Base-by-base conservation (phyloP, 37 sponge, comb jelly and placozoan genomes). In the Haliclona indistincta region DNA sequence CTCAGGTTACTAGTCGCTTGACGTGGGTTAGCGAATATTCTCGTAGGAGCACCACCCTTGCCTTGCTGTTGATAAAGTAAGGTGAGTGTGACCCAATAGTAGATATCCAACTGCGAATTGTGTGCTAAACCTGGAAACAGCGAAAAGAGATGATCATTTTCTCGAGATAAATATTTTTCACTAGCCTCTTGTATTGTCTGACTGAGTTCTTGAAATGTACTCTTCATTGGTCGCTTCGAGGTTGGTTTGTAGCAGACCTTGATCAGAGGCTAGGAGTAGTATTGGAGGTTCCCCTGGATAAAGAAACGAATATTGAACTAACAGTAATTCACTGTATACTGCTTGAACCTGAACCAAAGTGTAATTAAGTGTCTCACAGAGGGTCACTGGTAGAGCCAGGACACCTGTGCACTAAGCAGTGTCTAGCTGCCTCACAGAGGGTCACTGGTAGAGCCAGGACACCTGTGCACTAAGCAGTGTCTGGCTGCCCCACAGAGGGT, bases 111-210 rank as follows among this genome's bases (percentile, higher is more conserved):
- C 26, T 67, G 39, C 23, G 56, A 11, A 29, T 83, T 75, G 67
- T 68, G 56, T 19, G 75, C 76, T 7, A 74, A 47, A 83, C 68
- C 83, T 74, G 39, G 5, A 72, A 25, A 54, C 10, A 54, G 5
- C 20, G 62, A 23, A 7, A 22, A 60, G n/a, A n/a, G n/a, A n/a
- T n/a, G n/a, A n/a, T n/a, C n/a, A n/a, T n/a, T n/a, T n/a, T n/a
- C n/a, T n/a, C n/a, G n/a, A n/a, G 26, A 58, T 26, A 58, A 25
- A n/a, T 58, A 58, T 13, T 47, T 17, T 47, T 47, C 13, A 13
- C 49, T 47, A 47, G 49, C 49, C 49, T 13, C 49, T 17, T 47
- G 49, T 17, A 13, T 47, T 11, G n/a, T 58, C 60, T 25, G 60
- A 25, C 6, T n/a, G 26, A n/a, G 26, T 8, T n/a, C 22, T 58